Base-by-base conservation (phyloP, 2,888 invertebrate species). In the Drosophila trichaetosa region DNA sequence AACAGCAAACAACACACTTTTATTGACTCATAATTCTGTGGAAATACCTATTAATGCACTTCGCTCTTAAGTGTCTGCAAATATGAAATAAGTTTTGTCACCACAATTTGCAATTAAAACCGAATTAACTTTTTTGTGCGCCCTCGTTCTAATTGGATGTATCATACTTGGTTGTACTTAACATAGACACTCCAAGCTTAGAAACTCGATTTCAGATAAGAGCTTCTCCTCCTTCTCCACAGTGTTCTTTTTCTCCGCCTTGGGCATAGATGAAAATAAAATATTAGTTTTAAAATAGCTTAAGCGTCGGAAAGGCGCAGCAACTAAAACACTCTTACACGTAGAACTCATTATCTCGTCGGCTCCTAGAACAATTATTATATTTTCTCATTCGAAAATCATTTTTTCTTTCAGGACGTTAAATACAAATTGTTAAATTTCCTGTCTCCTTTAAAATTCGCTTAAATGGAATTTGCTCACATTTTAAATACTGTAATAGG, bases 21-120 rank as follows among this genome's bases (percentile, higher is more conserved):
- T 57, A 42, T 42, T 42, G 24, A 67, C 40, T 40, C 13, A 49
- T 18, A 51, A 56, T 38, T 29, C 13, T 60, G 11, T 18, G 11
- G 5, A 27, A 59, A 59, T 27, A 24, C 33, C 46, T 24, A 27
- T 21, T 24, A 46, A 33, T 48, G 24, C 24, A 58, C 27, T 58
- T 48, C 24, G 18, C 21, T 7, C 40, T 58, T n/a, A 54, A 54
- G 4, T 27, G 27, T 16, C 36, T 8, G 11, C 27, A 27, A 56
- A 56, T 38, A 36, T 13, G n/a, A 13, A 27, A 13, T n/a, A 13
- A n/a, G 38, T 38, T 29, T 29, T 11, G n/a, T 38, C 27, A 13
- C n/a, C 27, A 36, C 38, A 56, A 38, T 27, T 56, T 27, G 38
- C 38, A 56, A 29, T 29, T 56, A 29, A 38, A 56, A 13, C 1